A percentile compares a stretch with the other conserved stretches of the same genome.
Evolutionary conservation across 2,888 invertebrate species (phyloP).

Genomic region (Ectemnius lituratus): DNA sequence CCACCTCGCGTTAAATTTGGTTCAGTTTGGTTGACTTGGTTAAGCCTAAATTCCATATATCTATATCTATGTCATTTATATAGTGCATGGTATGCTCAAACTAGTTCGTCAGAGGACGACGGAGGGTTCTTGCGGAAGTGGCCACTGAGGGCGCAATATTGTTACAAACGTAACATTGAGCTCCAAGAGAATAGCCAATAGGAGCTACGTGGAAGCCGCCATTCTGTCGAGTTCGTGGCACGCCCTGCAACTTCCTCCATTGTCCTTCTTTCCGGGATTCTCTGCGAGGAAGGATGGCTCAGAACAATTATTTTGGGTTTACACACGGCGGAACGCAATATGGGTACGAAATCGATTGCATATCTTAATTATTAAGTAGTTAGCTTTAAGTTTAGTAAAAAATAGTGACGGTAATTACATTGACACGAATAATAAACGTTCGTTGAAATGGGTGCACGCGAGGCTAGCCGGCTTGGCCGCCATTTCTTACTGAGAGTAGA

Average conservation of each 20-base stretch:
- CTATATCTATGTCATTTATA: too few species aligned
- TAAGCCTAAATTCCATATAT: too few species aligned
- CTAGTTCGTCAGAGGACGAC: slow-evolving; percentile 4
- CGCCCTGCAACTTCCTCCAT: slow-evolving; percentile 75
- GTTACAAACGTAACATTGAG: slow-evolving; percentile 58
- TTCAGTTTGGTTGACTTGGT: too few species aligned
- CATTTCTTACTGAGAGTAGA: slow-evolving; percentile 65
- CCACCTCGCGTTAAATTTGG: too few species aligned
- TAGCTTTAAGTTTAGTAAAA: slow-evolving; percentile 60
- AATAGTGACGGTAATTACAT: slow-evolving; percentile 41
- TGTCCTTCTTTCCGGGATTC: slow-evolving; percentile 76
- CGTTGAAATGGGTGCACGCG: slow-evolving; percentile 62
- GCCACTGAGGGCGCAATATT: slow-evolving; percentile 61
- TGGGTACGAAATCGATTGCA: slow-evolving; percentile 82
- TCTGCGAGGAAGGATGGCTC: slow-evolving; percentile 83
- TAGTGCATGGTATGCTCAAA: too few species aligned
- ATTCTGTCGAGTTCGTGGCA: slow-evolving; percentile 70
- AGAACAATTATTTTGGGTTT: slow-evolving; percentile 97
- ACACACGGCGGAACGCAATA: slow-evolving; percentile 96
- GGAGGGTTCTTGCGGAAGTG: slow-evolving; percentile 59
- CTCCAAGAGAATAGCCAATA: slow-evolving; percentile 64
- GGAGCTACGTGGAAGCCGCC: slow-evolving; percentile 60
- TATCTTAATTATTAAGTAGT: slow-evolving; percentile 63
- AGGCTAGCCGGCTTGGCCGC: slow-evolving; percentile 69
- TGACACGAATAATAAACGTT: slow-evolving; percentile 48